Evolutionary conservation across 2,113 vertebrate genomes (phyloP), one percentile per base, ranked within the genome.

Genomic region (Mixornis gularis): DNA sequence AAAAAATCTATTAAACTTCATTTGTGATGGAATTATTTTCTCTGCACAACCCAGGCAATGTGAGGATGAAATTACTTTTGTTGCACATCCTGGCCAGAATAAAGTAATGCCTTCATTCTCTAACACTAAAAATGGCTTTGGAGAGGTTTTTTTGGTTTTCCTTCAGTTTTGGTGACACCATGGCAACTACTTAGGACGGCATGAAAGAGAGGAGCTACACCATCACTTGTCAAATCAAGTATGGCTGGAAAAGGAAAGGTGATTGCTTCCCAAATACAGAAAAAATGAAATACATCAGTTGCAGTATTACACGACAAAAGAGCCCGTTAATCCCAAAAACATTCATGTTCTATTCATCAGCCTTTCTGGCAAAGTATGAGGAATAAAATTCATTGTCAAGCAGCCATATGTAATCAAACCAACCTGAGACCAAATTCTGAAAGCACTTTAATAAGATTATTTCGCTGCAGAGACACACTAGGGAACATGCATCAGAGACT

Each of bases 401-500:
- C 26, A 78, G 44, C 30, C 52, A 56, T 27, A 4, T 40, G 13
- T 85, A 77, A 65, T 63, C 27, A 71, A 78, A 52, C 44, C 63
- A 86, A 88, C n/a, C 21, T 60, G 82, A 70, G 3, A 51, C 14
- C 38, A 70, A 63, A 71, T 41, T 56, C 16, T 66, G 52, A 78
- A 79, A 64, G 21, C 48, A 38, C 27, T 72, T 79, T 73, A 76
- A 26, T 73, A 68, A 85, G 64, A n/a, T 46, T 17, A 26, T 72
- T 82, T 77, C 74, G 71, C 25, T 25, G 11, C 12, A 40, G 27
- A 87, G 32, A 43, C 16, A 55, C 22, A 43, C 24, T 30, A 71
- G 43, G 26, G 22, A 93, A 44, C 65, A 30, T 0, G 0, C 4
- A 3, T 29, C 2, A 0, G 53, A 29, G 44, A 69, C 19, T 41